Evolutionary conservation across 2,113 vertebrate genomes (phyloP).

Genomic region (Saimiri boliviensis): DNA sequence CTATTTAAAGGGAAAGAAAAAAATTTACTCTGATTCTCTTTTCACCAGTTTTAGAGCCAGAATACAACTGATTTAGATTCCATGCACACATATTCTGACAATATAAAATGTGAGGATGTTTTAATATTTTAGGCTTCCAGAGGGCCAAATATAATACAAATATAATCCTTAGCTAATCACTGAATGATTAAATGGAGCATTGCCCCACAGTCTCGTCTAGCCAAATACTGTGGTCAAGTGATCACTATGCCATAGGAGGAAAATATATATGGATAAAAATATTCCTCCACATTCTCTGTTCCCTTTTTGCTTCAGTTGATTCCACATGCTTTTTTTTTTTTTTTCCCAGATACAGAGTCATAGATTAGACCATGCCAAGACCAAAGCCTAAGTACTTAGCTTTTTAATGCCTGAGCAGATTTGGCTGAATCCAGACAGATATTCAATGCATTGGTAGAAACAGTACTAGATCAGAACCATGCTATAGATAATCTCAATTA

Average conservation of each 20-base stretch:
- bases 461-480: background rate
- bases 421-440: background rate
- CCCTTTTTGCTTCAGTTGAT: background rate
- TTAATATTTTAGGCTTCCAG: background rate
- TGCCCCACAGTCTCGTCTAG: background rate
- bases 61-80: background rate
- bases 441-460: background rate
- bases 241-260: background rate
- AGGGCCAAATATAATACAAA: background rate
- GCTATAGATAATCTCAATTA: background rate
- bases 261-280: background rate
- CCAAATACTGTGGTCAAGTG: background rate
- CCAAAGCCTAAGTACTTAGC: background rate
- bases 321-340: background rate
- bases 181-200: background rate
- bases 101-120: background rate
- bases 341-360: background rate
- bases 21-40: background rate
- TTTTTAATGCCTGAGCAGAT: background rate
- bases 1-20: background rate
- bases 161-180: background rate
- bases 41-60: background rate
- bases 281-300: background rate
- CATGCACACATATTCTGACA: background rate
- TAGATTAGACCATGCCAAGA: background rate